Percentiles rank a stretch among this genome's conserved stretches.
phyloP scores from a whole-genome alignment of 2,888 invertebrate genomes.

The Mycogona germanica region DNA sequence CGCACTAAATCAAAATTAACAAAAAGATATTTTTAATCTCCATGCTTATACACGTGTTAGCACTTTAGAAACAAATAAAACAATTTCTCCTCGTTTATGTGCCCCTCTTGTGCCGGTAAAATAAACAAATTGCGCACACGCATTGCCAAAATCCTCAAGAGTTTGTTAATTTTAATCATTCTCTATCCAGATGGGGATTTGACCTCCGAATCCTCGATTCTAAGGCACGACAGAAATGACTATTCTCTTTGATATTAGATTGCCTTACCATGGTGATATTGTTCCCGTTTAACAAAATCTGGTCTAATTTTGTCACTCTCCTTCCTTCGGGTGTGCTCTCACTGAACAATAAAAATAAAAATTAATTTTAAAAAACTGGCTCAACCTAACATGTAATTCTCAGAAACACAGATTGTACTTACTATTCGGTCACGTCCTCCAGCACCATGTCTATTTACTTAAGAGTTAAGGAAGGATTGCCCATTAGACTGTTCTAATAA shows the following conservation, averaged over 20 bases:
- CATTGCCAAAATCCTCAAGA: too few relatives aligned
- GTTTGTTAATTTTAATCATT: too few relatives aligned
- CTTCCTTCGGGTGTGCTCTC: constrained; percentile 95
- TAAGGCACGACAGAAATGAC: too few relatives aligned
- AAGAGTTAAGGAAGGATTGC: not conserved
- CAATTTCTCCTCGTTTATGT: not conserved
- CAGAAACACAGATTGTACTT: constrained; percentile 26
- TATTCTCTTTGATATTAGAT: not conserved
- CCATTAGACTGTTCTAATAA: not conserved
- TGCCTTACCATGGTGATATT: constrained; percentile 88
- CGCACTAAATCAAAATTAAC: too few relatives aligned
- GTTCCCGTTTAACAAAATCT: constrained; percentile 96
- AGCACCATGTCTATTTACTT: constrained; percentile 62
- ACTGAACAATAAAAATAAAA: constrained; percentile 23
- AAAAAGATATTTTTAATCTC: not conserved
- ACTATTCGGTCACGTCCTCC: constrained; percentile 93
- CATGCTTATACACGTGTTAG: not conserved
- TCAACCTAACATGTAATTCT: not conserved
- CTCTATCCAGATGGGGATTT: too few relatives aligned
- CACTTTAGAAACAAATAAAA: not conserved
- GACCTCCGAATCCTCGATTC: too few relatives aligned
- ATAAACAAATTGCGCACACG: too few relatives aligned
- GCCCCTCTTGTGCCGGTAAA: too few relatives aligned
- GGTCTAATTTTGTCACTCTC: constrained; percentile 90
- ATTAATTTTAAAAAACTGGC: not conserved